These are phyloP conservation scores for Naso thynnoides DNA, from an alignment of 2,797 vertebrate species.

Conservation along the genomic window DNA sequence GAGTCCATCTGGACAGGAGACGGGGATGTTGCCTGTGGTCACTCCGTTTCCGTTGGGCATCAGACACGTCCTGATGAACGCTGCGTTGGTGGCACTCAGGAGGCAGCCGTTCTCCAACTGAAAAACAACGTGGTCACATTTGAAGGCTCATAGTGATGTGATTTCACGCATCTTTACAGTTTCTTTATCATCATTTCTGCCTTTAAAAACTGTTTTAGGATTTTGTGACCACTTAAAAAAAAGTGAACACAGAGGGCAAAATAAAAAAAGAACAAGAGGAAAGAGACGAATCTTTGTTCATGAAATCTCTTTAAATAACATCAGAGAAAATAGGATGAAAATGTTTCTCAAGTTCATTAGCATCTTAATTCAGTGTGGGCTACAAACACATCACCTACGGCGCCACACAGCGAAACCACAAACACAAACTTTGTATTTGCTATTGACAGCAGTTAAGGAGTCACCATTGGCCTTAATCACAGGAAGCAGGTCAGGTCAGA, in stretches of 20 bases:
- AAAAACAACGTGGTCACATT: neutral
- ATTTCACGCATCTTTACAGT: neutral
- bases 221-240: neutral
- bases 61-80: constrained; percentile 70
- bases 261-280: too few species aligned
- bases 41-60: constrained; percentile 60
- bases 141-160: neutral
- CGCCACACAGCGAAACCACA: neutral
- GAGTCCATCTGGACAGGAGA: constrained; percentile 54
- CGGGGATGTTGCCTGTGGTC: constrained; percentile 22
- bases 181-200: neutral
- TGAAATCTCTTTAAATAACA: neutral
- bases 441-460: neutral
- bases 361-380: neutral
- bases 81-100: constrained; percentile 62
- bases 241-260: too few species aligned
- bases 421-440: neutral
- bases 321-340: neutral
- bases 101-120: constrained; percentile 74
- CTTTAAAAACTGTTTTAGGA: neutral
- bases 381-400: neutral
- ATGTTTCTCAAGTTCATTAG: neutral
- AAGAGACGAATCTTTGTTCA: neutral
- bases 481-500: constrained; percentile 20
- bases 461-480: constrained; percentile 13